phyloP scores from a whole-genome alignment of 2,113 vertebrate species.

The Gallinago media region DNA sequence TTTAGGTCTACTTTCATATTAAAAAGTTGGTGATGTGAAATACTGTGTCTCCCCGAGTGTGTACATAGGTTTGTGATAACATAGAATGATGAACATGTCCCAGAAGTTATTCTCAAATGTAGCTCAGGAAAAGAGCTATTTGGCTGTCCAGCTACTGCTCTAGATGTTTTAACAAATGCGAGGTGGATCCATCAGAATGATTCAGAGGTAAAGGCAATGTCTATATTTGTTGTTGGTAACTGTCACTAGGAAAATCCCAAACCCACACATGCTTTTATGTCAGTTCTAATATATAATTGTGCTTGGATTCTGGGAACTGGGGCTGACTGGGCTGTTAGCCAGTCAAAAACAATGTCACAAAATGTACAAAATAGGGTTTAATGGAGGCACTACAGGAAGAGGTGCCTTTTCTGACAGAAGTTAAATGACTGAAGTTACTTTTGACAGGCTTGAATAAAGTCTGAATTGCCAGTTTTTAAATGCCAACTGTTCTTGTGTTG shows the following conservation, averaged over 20 bases:
- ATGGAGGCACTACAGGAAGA: not conserved
- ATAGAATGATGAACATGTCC: not conserved
- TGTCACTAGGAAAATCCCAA: conserved; percentile 23
- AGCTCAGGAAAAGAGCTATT: conserved; percentile 15
- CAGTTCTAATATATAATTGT: not conserved
- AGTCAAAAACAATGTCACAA: not conserved
- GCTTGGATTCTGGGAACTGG: not conserved
- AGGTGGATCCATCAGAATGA: not conserved
- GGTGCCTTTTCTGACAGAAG: not conserved
- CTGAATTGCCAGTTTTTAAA: conserved; percentile 6
- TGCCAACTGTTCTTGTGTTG: not conserved
- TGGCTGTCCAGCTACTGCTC: not conserved
- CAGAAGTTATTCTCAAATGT: conserved; percentile 16
- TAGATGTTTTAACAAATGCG: conserved; percentile 1
- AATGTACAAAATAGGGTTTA: not conserved
- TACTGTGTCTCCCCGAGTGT: not conserved
- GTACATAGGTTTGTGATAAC: not conserved
- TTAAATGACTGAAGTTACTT: not conserved
- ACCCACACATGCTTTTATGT: not conserved
- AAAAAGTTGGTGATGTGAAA: not conserved
- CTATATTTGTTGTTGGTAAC: conserved; percentile 45
- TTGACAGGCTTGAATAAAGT: not conserved
- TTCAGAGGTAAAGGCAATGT: conserved; percentile 28
- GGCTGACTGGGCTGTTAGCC: not conserved
- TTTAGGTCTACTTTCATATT: not conserved